Percentiles rank a stretch among this genome's conserved stretches.
phyloP scores from a whole-genome alignment of 35 echinoderm and acorn worm genomes.

The Diadema setosum region DNA sequence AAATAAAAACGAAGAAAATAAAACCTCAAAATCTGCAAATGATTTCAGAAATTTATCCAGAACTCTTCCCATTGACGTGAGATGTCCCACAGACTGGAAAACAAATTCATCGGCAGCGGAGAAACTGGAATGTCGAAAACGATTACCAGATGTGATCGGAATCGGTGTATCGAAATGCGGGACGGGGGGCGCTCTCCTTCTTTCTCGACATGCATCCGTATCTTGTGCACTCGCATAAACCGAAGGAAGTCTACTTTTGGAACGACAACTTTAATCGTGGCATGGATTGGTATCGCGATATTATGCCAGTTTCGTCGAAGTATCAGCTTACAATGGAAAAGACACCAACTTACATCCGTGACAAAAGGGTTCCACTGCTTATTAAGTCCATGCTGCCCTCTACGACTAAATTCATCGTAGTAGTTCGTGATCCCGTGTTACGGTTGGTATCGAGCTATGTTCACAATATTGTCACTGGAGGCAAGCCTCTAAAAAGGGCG shows the following conservation, averaged over 20 bases:
- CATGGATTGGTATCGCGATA: conserved; percentile 14
- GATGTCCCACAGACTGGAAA: too few relatives aligned
- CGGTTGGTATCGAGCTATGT: conserved; percentile 43
- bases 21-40: too few relatives aligned
- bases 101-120: too few relatives aligned
- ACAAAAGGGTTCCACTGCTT: not conserved
- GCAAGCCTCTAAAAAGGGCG: too few relatives aligned
- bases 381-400: not conserved
- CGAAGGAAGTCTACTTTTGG: not conserved
- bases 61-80: too few relatives aligned
- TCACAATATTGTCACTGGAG: too few relatives aligned
- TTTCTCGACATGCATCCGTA: conserved; percentile 43
- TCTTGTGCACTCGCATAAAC: not conserved
- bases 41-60: too few relatives aligned
- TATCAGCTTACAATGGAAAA: conserved; percentile 38
- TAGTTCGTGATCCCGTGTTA: conserved; percentile 46
- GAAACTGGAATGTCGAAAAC: conserved; percentile 9
- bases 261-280: not conserved
- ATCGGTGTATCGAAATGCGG: conserved; percentile 51
- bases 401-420: conserved; percentile 42
- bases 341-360: conserved; percentile 31
- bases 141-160: conserved; percentile 23
- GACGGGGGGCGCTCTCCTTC: conserved; percentile 13
- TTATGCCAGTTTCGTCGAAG: conserved; percentile 16
- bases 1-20: too few relatives aligned